These are phyloP conservation scores for Sus cebifrons DNA, from an alignment of 2,797 vertebrate genomes.

Conservation along the genomic window DNA sequence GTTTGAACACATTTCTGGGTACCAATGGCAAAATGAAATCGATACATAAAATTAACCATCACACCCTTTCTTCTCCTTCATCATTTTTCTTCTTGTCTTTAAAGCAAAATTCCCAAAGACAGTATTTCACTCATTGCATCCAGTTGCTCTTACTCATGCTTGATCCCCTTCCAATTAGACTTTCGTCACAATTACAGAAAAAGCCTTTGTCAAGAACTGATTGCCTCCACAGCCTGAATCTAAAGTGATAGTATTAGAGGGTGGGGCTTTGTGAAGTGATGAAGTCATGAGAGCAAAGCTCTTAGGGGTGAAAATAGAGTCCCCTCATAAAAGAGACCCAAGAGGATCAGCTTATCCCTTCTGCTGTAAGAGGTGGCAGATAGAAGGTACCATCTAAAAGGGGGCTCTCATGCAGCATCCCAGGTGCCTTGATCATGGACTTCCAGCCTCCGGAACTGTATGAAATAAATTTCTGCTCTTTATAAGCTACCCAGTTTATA, in stretches of 20 bases:
- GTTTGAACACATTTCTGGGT: neutral
- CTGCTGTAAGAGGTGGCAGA: neutral
- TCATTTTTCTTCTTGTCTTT: neutral
- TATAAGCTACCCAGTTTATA: neutral
- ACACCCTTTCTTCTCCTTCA: neutral
- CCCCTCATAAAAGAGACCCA: neutral
- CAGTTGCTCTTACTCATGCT: neutral
- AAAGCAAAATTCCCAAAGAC: neutral
- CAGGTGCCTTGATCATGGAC: neutral
- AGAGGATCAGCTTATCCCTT: no score
- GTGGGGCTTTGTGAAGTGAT: neutral
- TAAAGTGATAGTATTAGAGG: neutral
- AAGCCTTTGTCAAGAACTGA: fast-evolving
- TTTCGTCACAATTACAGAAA: neutral
- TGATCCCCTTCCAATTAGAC: neutral
- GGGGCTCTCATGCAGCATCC: neutral
- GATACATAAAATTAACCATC: neutral
- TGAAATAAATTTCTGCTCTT: neutral
- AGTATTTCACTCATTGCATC: neutral
- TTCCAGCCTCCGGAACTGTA: neutral
- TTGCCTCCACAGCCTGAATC: neutral
- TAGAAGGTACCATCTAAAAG: neutral
- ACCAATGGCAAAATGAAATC: neutral
- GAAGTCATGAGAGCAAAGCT: neutral
- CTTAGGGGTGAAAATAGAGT: neutral